phyloP scores from a whole-genome alignment of 2,888 invertebrate genomes.

The Ichneumon xanthorius region DNA sequence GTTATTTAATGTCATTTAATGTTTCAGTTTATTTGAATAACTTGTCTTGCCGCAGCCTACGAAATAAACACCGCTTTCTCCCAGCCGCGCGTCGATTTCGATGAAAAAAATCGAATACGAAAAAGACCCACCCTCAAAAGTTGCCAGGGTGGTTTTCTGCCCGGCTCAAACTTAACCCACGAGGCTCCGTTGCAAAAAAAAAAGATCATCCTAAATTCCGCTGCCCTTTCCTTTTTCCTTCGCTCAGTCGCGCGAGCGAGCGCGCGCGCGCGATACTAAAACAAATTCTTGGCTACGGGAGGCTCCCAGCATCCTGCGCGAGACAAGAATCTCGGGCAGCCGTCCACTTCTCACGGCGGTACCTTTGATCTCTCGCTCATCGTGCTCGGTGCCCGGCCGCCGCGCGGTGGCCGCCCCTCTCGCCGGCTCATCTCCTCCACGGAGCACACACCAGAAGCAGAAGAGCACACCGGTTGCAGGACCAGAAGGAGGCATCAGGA shows the following conservation, averaged over 20 bases:
- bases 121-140: not conserved
- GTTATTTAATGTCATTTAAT: too few relatives aligned
- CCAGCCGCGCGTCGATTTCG: not conserved
- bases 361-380: constrained; percentile 81
- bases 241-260: constrained; percentile 3
- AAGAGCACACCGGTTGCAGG: constrained; percentile 32
- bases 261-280: constrained; percentile 75
- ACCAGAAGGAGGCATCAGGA: constrained; percentile 52
- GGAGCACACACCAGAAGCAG: constrained; percentile 41
- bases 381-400: constrained; percentile 74
- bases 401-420: constrained; percentile 64
- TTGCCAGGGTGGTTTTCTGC: constrained; percentile 3
- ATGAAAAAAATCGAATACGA: not conserved
- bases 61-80: too few relatives aligned
- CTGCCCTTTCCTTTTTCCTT: constrained; percentile 38
- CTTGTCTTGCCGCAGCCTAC: too few relatives aligned
- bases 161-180: not conserved
- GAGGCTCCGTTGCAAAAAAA: not conserved
- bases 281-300: constrained; percentile 78
- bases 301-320: constrained; percentile 78
- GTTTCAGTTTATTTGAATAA: too few relatives aligned
- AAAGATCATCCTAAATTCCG: constrained; percentile 7
- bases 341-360: constrained; percentile 84
- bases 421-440: constrained; percentile 61
- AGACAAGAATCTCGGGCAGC: constrained; percentile 84